Percentiles rank a stretch among this genome's conserved stretches.
Evolutionary conservation across 2,113 vertebrate genomes (phyloP).

Genomic region (Pseudorectes ferrugineus): DNA sequence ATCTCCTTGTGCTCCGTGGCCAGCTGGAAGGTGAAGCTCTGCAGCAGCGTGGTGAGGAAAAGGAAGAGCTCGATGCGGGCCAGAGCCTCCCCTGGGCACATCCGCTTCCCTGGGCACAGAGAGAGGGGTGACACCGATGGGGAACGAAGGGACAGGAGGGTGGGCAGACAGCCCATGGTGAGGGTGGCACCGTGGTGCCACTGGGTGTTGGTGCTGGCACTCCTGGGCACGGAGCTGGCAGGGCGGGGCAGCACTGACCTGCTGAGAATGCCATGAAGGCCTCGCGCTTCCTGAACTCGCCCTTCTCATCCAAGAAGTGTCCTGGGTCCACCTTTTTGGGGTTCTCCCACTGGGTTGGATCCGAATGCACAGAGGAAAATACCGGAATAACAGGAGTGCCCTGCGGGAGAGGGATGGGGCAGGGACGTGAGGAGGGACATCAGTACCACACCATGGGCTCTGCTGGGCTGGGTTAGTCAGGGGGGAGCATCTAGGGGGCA

Average conservation of each 20-base stretch:
- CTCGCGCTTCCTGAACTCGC: conserved; percentile 16
- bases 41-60: conserved; percentile 47
- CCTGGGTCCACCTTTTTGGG: neutral
- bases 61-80: conserved; percentile 59
- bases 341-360: conserved; percentile 40
- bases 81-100: conserved; percentile 38
- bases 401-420: neutral
- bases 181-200: neutral
- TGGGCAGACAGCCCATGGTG: rapidly evolving
- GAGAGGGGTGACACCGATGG: neutral
- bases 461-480: neutral
- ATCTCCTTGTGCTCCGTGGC: neutral
- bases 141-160: rapidly evolving
- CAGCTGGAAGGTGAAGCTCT: conserved; percentile 50
- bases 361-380: neutral
- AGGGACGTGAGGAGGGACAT: neutral
- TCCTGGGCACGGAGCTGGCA: rapidly evolving
- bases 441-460: rapidly evolving
- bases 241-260: neutral
- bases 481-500: neutral
- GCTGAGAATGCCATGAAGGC: conserved; percentile 46
- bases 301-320: conserved; percentile 44
- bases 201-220: rapidly evolving
- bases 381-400: conserved; percentile 15
- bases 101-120: conserved; percentile 32